Base-by-base conservation (phyloP, 2,113 vertebrate genomes). In the Prolemur simus region DNA sequence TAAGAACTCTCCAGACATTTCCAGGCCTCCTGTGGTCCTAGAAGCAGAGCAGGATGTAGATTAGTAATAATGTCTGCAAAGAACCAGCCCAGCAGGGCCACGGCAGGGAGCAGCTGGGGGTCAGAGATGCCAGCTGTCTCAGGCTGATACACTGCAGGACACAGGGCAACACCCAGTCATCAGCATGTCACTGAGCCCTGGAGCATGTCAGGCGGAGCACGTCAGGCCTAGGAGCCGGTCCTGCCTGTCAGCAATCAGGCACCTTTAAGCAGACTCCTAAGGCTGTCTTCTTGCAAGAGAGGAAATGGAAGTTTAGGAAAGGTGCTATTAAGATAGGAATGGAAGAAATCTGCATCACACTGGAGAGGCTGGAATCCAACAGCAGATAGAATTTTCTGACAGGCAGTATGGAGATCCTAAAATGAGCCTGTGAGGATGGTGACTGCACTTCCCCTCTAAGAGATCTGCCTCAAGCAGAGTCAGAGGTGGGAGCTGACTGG, bases 41-140 rank as follows among this genome's bases (percentile, higher is more conserved):
- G 68, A 86, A 27, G 58, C 82, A 96, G 60, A 94, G 25, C 89
- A 94, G 83, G 63, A 83, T 89, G 15, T 64, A 74, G 74, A 89
- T 93, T n/a, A 95, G 34, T 89, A 91, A 89, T 87, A 60, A 54
- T 58, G 60, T 56, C 94, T 82, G 45, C 76, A 78, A 52, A 81
- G 74, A 45, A 25, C 13, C 76, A 69, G 64, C 81, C 71, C 54
- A 39, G 45, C 73, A 83, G 68, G 45, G 27, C 69, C 32, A 2
- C 39, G 25, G 20, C 10, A 47, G 56, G 71, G 91, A 91, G 63
- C 73, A 47, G 21, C 42, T 45, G 29, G 77, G 42, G 86, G 54
- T 94, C 86, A 91, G 58, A 77, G 73, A 88, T 69, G 77, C 93
- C 63, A 29, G 60, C 78, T 86, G 21, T 68, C 73, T 68, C 14